phyloP scores from a whole-genome alignment of 2,888 invertebrate genomes.

The Lathronympha strigana region DNA sequence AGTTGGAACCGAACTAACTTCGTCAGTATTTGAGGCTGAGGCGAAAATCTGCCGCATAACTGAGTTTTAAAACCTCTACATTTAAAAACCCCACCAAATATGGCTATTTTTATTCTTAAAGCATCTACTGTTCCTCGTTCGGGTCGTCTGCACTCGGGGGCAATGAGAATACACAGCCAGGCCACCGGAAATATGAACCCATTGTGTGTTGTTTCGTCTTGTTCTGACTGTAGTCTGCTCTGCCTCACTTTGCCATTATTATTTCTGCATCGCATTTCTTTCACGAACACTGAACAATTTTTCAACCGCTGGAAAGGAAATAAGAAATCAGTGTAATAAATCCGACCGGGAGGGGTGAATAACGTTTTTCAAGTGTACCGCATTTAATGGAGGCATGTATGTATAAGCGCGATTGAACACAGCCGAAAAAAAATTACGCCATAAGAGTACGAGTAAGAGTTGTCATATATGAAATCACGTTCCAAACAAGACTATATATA shows the following conservation, averaged over 20 bases:
- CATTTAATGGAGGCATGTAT: neutral
- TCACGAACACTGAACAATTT: constrained; percentile 11
- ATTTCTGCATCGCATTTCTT: constrained; percentile 48
- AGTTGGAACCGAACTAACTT: too few species aligned
- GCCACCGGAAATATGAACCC: constrained; percentile 70
- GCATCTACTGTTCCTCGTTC: neutral
- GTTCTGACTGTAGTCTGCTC: constrained; percentile 58
- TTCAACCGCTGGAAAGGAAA: constrained; percentile 30
- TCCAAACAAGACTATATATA: too few species aligned
- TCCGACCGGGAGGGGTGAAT: constrained; percentile 2
- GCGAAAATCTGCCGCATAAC: too few species aligned
- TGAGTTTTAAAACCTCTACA: too few species aligned
- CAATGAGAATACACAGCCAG: neutral
- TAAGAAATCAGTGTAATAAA: constrained; percentile 8
- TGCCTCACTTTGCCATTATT: constrained; percentile 49
- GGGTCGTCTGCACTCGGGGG: neutral
- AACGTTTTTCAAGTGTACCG: constrained; percentile 15
- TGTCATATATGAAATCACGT: too few species aligned
- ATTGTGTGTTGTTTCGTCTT: constrained; percentile 68
- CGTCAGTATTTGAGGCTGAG: too few species aligned
- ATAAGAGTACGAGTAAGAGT: too few species aligned
- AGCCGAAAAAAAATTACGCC: too few species aligned
- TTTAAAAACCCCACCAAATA: too few species aligned
- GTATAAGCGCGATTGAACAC: too few species aligned
- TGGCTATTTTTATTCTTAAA: neutral